phyloP scores from a whole-genome alignment of 2,888 invertebrate species.

The Xestia ashworthii region DNA sequence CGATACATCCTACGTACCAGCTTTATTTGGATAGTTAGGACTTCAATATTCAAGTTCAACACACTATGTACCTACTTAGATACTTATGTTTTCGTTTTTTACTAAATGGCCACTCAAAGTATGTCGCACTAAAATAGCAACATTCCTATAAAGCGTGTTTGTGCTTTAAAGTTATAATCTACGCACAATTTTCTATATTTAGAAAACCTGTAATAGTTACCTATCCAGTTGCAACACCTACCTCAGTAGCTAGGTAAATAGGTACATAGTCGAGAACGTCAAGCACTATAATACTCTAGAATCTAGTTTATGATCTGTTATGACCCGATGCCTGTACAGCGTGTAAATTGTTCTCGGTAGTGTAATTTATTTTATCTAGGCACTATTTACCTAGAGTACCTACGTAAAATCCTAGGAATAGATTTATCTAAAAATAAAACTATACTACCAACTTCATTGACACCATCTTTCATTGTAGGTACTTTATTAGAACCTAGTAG shows the following conservation, averaged over 20 bases:
- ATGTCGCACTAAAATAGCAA: slow-evolving; percentile 10
- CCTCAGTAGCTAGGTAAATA: not conserved
- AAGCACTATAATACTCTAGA: not conserved
- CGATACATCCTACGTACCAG: not conserved
- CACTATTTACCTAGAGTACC: not conserved
- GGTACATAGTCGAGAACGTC: not conserved
- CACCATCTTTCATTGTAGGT: slow-evolving; percentile 24
- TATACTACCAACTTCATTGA: slow-evolving; percentile 31
- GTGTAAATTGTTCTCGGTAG: not conserved
- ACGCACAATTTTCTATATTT: slow-evolving; percentile 37
- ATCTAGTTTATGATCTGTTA: slow-evolving; percentile 26
- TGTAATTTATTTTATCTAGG: slow-evolving; percentile 8
- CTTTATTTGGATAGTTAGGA: not conserved
- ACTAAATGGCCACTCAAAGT: not conserved
- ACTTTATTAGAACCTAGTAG: slow-evolving; percentile 32
- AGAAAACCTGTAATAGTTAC: slow-evolving; percentile 30
- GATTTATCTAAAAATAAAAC: slow-evolving; percentile 42
- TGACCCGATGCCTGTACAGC: not conserved
- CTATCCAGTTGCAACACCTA: not conserved
- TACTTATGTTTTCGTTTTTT: not conserved
- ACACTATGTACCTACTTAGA: not conserved
- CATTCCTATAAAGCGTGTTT: slow-evolving; percentile 1
- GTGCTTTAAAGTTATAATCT: not conserved
- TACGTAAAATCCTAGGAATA: not conserved
- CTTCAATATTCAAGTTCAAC: not conserved